A percentile compares a stretch with the other conserved stretches of the same genome.
Evolutionary conservation across 2,888 invertebrate species (phyloP).

Genomic region (Cataglyphis albicans): DNA sequence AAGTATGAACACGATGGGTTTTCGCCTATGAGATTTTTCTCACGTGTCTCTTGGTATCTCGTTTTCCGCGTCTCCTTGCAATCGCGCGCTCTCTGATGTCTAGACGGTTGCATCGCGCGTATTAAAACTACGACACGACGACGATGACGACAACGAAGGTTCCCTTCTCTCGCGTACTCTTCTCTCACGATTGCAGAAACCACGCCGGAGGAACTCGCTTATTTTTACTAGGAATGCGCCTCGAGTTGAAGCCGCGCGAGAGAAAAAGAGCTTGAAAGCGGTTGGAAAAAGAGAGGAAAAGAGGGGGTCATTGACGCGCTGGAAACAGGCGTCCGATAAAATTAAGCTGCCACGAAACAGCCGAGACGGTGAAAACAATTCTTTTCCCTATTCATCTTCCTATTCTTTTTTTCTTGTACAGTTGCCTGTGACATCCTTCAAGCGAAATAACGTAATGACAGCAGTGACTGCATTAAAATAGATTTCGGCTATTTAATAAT

Average conservation of each 20-base stretch:
- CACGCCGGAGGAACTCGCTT: slow-evolving; percentile 60
- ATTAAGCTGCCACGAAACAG: slow-evolving; percentile 59
- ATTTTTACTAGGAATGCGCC: slow-evolving; percentile 72
- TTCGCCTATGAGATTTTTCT: background rate
- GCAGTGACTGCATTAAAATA: background rate
- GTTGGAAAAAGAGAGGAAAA: slow-evolving; percentile 13
- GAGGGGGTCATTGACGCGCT: slow-evolving; percentile 62
- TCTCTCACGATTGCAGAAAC: slow-evolving; percentile 59
- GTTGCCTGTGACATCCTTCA: slow-evolving; percentile 23
- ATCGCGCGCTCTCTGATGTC: background rate
- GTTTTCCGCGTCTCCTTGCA: slow-evolving; percentile 11
- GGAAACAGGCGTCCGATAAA: slow-evolving; percentile 60
- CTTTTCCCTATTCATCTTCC: background rate
- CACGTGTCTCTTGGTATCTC: background rate
- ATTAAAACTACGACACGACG: slow-evolving; percentile 43
- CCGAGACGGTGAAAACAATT: slow-evolving; percentile 14
- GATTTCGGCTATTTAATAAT: background rate
- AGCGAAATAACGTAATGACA: slow-evolving; percentile 7
- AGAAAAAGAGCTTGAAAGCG: slow-evolving; percentile 20
- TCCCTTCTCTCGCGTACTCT: slow-evolving; percentile 35
- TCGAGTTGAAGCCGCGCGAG: slow-evolving; percentile 28
- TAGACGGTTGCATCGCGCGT: slow-evolving; percentile 28
- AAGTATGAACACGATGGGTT: background rate
- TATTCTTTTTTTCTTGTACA: slow-evolving; percentile 3
- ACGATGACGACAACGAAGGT: slow-evolving; percentile 12